Base-by-base conservation (phyloP, 2,113 vertebrate genomes). In the Mobula birostris region DNA sequence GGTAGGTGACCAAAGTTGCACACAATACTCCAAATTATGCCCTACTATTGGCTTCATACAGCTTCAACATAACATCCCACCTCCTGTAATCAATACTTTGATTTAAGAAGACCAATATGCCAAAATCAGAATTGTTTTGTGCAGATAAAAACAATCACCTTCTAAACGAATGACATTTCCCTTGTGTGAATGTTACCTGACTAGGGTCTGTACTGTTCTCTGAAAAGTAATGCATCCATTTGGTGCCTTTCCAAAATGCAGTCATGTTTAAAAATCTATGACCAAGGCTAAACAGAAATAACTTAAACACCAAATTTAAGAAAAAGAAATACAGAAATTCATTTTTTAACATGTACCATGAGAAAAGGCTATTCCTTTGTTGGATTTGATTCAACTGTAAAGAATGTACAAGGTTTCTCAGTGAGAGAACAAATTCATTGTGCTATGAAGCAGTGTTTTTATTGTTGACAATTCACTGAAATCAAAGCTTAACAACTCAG, bases 381-480 rank as follows among this genome's bases (percentile, higher is more conserved):
- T 61, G 27, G 0, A 61, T 61, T 61, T 87, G 83, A 27, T 61
- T 11, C 58, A 87, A 87, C 8, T 58, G n/a, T 58, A n/a, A 27
- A 87, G 27, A 58, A 87, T 63, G 83, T 87, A 63, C 29, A n/a
- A 63, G 27, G 63, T 56, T 15, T 63, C 61, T 88, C 61, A 63
- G 29, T 24, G 58, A 29, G 58, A 9, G 6, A 56, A 63, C 11
- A n/a, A 88, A 63, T 88, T 88, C 58, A 88, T 88, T 88, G 83
- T 88, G 48, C 48, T 48, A 15, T 63, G 14, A 27, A 63, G 9
- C 27, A 63, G 27, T 63, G 14, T 58, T 85, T 85, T 27, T 48
- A 85, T 24, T 85, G 56, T 58, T 88, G 83, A 88, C 61, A n/a
- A 88, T 63, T 61, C 83, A n/a, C 24, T 88, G 83, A 87, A 87